Conservation (phyloP, 1,140 invertebrate genomes). For the Bombus impatiens region DNA sequence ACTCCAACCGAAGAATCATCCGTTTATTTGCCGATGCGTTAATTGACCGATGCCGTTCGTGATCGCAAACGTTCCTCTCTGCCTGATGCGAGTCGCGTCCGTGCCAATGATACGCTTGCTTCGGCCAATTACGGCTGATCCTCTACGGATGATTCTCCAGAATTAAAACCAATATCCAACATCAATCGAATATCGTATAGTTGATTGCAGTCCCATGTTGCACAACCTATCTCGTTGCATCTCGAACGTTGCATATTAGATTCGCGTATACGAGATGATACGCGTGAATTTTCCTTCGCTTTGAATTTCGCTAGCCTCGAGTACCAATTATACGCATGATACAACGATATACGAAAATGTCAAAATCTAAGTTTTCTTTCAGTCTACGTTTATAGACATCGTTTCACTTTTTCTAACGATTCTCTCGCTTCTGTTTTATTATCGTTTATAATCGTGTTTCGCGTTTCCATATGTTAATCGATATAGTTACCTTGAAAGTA, state of each 20-base stretch:
- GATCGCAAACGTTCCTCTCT: not conserved
- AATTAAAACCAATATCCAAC: not conserved
- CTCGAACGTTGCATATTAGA: too few species aligned
- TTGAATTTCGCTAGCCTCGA: too few species aligned
- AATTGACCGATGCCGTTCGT: conserved; percentile 45
- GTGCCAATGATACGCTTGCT: not conserved
- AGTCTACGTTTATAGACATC: too few species aligned
- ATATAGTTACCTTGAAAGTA: too few species aligned
- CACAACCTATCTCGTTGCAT: not conserved
- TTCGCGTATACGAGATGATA: too few species aligned
- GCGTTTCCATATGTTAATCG: too few species aligned
- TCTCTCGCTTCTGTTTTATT: not conserved
- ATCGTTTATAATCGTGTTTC: too few species aligned
- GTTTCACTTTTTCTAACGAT: not conserved
- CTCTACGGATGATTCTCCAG: not conserved
- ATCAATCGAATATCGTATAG: not conserved
- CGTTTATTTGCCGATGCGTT: conserved; percentile 64
- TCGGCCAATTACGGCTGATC: not conserved
- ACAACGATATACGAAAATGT: too few species aligned
- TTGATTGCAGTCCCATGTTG: not conserved
- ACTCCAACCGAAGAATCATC: conserved; percentile 66
- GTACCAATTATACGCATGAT: too few species aligned
- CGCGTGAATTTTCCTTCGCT: too few species aligned
- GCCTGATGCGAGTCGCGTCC: too few species aligned
- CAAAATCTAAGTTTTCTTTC: too few species aligned